Conservation (phyloP, 2,113 vertebrate genomes). For the Paralichthys olivaceus region DNA sequence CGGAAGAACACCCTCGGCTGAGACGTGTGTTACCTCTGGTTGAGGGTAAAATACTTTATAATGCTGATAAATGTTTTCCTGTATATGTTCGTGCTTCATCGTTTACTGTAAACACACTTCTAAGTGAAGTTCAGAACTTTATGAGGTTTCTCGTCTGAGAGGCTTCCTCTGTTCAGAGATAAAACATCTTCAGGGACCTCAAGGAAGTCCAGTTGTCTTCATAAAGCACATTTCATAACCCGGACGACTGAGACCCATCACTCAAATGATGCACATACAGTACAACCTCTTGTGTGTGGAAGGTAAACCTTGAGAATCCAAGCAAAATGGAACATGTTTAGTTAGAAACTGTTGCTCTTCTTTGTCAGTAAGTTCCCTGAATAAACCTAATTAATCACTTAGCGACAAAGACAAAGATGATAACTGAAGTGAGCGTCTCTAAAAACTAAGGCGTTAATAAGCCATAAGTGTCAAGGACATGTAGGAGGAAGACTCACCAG, state of each 20-base stretch:
- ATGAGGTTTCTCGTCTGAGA: background rate
- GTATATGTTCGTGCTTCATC: background rate
- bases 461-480: slow-evolving; percentile 31
- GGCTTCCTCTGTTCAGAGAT: background rate
- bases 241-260: background rate
- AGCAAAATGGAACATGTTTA: background rate
- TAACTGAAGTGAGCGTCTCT: background rate
- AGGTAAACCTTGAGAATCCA: background rate
- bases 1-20: too few species aligned
- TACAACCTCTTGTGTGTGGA: background rate
- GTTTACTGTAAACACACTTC: too few species aligned
- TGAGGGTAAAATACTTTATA: too few species aligned
- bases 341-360: background rate
- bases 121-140: too few species aligned
- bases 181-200: background rate
- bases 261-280: background rate
- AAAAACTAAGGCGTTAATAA: background rate
- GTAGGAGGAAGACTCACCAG: slow-evolving; percentile 9
- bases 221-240: background rate
- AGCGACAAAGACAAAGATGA: background rate
- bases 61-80: too few species aligned
- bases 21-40: too few species aligned
- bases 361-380: too few species aligned
- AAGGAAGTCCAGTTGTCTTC: background rate
- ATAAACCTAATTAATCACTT: background rate